Evolutionary conservation across 2,113 vertebrate genomes (phyloP).

Genomic region (Larimichthys polyactis): DNA sequence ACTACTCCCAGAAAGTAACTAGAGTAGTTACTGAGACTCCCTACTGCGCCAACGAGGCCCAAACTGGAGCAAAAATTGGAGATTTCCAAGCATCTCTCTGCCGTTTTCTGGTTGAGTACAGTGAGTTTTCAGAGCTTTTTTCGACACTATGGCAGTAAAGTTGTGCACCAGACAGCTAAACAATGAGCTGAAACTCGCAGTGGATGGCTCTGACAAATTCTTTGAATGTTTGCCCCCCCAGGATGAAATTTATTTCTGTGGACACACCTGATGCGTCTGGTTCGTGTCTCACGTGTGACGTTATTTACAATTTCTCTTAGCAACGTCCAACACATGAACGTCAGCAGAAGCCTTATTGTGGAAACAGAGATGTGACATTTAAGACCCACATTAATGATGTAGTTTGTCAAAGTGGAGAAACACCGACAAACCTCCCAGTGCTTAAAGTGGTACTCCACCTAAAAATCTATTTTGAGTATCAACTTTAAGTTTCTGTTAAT

Average conservation of each 20-base stretch:
- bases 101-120: no score
- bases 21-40: no score
- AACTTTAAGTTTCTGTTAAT: no score
- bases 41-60: no score
- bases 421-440: background rate
- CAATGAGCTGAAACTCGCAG: background rate
- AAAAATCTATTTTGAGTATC: background rate
- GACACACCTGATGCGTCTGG: background rate
- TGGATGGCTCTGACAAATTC: background rate
- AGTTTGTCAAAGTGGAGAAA: background rate
- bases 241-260: background rate
- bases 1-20: no score
- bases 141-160: no score
- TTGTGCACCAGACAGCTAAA: background rate
- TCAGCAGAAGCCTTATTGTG: conserved; percentile 23
- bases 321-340: background rate
- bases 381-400: conserved; percentile 5
- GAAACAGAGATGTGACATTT: conserved; percentile 31
- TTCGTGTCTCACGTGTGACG: background rate
- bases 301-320: conserved; percentile 14
- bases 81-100: no score
- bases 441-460: background rate
- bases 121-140: no score
- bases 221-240: background rate
- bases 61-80: no score